Evolutionary conservation across 2,113 vertebrate genomes (phyloP).

Genomic region (Upupa epops): DNA sequence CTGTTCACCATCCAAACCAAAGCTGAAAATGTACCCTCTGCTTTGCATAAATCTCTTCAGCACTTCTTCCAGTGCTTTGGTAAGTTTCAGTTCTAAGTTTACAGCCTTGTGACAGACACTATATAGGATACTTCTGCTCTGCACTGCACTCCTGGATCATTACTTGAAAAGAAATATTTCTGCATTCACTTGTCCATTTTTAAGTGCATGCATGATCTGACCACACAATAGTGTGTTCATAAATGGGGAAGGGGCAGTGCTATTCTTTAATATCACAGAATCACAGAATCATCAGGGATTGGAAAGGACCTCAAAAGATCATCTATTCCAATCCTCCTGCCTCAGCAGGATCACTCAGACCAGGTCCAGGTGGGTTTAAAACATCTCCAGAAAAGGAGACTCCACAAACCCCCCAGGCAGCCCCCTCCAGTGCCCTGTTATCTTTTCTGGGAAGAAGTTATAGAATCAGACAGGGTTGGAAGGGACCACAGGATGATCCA

Average conservation of each 20-base stretch:
- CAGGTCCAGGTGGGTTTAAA: too few relatives aligned
- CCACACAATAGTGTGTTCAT: neutral
- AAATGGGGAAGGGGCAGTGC: neutral
- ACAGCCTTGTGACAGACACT: neutral
- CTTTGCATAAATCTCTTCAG: constrained; percentile 40
- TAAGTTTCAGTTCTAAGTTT: constrained; percentile 19
- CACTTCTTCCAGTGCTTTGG: constrained; percentile 1
- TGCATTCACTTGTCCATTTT: neutral
- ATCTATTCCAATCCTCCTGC: too few relatives aligned
- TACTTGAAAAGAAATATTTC: neutral
- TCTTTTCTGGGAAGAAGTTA: too few relatives aligned
- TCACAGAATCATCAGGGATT: too few relatives aligned
- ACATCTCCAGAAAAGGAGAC: too few relatives aligned
- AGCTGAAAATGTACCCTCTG: constrained; percentile 34
- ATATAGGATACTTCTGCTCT: neutral
- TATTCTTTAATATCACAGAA: neutral
- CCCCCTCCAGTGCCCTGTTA: too few relatives aligned
- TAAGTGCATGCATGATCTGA: neutral
- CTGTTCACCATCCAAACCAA: constrained; percentile 53
- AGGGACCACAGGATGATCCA: too few relatives aligned
- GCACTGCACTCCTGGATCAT: neutral
- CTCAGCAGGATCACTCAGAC: too few relatives aligned
- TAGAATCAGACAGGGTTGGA: too few relatives aligned
- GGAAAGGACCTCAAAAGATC: too few relatives aligned
- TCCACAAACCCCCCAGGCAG: too few relatives aligned